Evolutionary conservation across 1,140 invertebrate species (phyloP).

Genomic region (Andricus grossulariae): DNA sequence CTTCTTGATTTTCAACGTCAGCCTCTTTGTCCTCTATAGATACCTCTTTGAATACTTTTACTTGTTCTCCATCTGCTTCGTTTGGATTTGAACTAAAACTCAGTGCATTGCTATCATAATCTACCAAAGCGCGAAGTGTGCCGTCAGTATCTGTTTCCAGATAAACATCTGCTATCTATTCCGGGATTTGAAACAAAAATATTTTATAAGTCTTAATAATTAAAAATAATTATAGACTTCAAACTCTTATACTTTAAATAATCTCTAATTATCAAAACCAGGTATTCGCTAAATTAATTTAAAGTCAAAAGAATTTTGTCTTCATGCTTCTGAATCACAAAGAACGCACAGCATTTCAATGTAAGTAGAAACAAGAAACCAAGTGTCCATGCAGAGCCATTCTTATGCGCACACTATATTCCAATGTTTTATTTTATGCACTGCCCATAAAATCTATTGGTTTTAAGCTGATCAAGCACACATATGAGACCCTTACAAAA

Average conservation of each 20-base stretch:
- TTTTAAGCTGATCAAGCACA: background rate
- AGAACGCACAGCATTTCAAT: constrained; percentile 1
- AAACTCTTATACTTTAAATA: too few species aligned
- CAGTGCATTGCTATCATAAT: background rate
- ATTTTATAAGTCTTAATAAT: too few species aligned
- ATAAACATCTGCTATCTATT: background rate
- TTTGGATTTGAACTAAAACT: background rate
- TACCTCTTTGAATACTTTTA: too few species aligned
- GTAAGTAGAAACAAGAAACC: background rate
- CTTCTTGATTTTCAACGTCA: background rate
- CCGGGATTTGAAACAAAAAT: background rate
- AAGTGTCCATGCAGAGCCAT: background rate
- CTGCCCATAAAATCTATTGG: background rate
- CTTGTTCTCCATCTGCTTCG: background rate
- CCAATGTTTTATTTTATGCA: background rate
- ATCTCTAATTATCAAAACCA: background rate
- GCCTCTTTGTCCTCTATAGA: background rate
- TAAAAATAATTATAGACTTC: background rate
- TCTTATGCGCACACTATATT: background rate
- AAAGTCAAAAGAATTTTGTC: background rate
- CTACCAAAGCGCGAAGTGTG: background rate
- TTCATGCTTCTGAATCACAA: background rate
- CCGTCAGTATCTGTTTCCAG: background rate
- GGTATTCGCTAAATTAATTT: background rate
- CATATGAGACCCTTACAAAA: background rate